phyloP scores from a whole-genome alignment of 2,888 invertebrate species.

The Adelphocoris suturalis region DNA sequence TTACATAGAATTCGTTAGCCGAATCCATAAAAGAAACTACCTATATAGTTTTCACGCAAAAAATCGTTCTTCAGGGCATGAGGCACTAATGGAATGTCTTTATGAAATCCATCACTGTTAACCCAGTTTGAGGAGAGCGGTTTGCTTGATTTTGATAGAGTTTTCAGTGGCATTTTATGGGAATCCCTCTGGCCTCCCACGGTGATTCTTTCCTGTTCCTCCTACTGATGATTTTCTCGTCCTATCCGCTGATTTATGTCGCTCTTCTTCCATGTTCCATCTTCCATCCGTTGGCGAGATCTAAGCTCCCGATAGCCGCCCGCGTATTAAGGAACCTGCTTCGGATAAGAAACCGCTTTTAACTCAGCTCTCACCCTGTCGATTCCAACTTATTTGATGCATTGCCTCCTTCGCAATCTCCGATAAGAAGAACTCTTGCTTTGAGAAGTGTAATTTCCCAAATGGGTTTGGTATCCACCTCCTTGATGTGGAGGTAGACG shows the following conservation, averaged over 20 bases:
- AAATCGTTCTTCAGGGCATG: no score
- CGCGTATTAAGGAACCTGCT: conserved; percentile 17
- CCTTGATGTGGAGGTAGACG: not conserved
- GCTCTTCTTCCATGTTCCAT: not conserved
- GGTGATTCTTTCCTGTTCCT: not conserved
- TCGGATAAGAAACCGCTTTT: conserved; percentile 19
- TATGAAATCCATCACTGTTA: no score
- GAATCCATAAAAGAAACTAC: no score
- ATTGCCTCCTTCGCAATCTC: conserved; percentile 4
- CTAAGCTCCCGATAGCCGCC: not conserved
- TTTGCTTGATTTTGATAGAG: no score
- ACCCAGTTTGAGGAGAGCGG: no score
- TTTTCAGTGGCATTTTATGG: not conserved
- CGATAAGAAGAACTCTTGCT: not conserved
- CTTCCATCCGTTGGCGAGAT: conserved; percentile 25
- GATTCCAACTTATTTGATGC: not conserved
- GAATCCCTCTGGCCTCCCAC: not conserved
- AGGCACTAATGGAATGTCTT: no score
- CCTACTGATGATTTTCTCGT: conserved; percentile 5
- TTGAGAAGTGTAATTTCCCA: not conserved
- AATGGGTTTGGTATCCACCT: not conserved
- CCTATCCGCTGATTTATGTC: conserved; percentile 29
- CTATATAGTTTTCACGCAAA: no score
- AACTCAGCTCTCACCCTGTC: conserved; percentile 14
- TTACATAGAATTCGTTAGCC: no score